phyloP scores from a whole-genome alignment of 2,888 invertebrate species.

The Eudemis profundana region DNA sequence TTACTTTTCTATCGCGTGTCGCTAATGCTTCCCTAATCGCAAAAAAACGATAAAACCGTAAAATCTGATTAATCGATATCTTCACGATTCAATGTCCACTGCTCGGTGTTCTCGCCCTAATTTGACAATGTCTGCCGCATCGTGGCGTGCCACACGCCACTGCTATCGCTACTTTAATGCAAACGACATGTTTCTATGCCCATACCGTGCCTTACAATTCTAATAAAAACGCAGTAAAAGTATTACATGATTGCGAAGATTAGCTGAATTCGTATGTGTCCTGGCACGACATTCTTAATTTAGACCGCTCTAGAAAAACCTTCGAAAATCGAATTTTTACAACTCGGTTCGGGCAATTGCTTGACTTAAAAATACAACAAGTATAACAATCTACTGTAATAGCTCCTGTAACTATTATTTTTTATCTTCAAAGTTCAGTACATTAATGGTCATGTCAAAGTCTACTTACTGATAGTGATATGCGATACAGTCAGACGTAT shows the following conservation, averaged over 20 bases:
- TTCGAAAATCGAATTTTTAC: neutral
- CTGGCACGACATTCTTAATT: conserved; percentile 13
- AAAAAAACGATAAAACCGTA: conserved; percentile 35
- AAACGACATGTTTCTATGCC: conserved; percentile 44
- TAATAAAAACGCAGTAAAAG: conserved; percentile 41
- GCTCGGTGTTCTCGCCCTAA: conserved; percentile 51
- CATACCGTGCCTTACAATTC: conserved; percentile 39
- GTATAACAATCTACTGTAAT: too few species aligned
- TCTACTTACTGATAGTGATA: conserved; percentile 32
- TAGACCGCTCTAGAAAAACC: neutral
- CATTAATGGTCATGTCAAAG: too few species aligned
- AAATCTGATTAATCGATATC: conserved; percentile 34
- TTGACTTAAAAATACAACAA: too few species aligned
- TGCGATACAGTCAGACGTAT: conserved; percentile 37
- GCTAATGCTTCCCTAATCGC: conserved; percentile 12
- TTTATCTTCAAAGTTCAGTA: conserved; percentile 26
- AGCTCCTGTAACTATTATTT: too few species aligned
- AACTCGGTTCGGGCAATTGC: neutral
- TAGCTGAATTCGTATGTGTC: conserved; percentile 7
- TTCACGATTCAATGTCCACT: conserved; percentile 39
- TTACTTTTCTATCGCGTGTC: conserved; percentile 23
- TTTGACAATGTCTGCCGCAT: conserved; percentile 62
- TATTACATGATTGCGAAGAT: conserved; percentile 28
- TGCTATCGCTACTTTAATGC: conserved; percentile 42
- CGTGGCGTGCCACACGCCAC: conserved; percentile 68